A percentile compares a stretch with the other conserved stretches of the same genome.
phyloP scores from a whole-genome alignment of 2,113 vertebrate genomes.

The Mellivora capensis region DNA sequence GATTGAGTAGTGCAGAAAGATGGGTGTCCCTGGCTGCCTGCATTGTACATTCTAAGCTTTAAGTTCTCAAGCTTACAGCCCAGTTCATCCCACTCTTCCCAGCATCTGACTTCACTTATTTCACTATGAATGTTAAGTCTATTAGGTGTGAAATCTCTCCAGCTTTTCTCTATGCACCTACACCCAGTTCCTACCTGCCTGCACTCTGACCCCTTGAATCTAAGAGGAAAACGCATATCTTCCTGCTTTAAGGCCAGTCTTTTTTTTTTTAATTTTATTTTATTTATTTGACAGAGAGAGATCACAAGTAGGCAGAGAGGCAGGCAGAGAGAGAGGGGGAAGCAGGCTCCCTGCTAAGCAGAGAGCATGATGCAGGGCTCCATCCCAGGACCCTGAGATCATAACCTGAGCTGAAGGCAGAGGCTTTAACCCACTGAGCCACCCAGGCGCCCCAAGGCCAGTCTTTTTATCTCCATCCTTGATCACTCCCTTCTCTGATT shows the following conservation, averaged over 20 bases:
- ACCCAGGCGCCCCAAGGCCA: not conserved
- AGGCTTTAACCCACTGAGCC: no score
- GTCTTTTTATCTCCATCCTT: not conserved
- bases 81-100: not conserved
- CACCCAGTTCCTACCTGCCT: not conserved
- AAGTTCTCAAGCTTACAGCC: not conserved
- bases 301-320: no score
- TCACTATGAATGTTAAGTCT: not conserved
- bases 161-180: not conserved
- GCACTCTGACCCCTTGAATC: not conserved
- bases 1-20: not conserved
- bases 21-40: not conserved
- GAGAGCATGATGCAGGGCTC: no score
- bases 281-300: no score
- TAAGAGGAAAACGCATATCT: not conserved
- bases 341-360: no score
- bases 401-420: no score
- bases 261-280: not conserved
- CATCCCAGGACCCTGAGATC: no score
- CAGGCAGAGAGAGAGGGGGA: no score
- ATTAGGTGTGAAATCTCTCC: not conserved
- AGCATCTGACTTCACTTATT: not conserved
- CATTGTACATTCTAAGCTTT: not conserved
- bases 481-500: not conserved
- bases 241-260: not conserved